These are phyloP conservation scores for Tinamus guttatus DNA, from an alignment of 2,113 vertebrate species.

Conservation along the genomic window DNA sequence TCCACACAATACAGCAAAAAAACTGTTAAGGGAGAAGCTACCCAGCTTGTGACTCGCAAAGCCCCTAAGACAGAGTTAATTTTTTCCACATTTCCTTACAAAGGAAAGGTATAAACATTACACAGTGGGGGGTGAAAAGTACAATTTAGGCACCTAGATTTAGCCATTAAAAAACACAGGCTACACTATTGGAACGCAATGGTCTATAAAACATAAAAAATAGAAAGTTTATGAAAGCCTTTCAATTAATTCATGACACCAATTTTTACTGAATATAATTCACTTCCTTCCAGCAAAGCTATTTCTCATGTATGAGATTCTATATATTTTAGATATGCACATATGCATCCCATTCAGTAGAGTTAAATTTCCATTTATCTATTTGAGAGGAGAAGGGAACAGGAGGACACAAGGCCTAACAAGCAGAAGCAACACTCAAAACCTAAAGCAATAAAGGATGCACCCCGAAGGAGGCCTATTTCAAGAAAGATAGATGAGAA, in stretches of 20 bases:
- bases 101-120: neutral
- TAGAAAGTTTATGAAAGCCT: neutral
- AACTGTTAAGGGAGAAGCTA: neutral
- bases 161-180: neutral
- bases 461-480: neutral
- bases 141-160: neutral
- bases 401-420: neutral
- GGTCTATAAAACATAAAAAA: neutral
- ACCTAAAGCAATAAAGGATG: neutral
- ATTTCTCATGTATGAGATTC: neutral
- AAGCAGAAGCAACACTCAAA: neutral
- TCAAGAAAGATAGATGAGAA: neutral
- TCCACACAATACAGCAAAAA: neutral
- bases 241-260: neutral
- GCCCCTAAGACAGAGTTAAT: neutral
- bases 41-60: neutral
- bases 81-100: neutral
- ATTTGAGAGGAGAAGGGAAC: too few species aligned
- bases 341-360: neutral
- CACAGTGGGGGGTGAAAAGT: neutral
- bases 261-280: neutral
- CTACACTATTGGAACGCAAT: neutral
- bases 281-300: neutral
- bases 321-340: neutral
- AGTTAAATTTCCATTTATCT: neutral